Percentiles rank a stretch among this genome's conserved stretches.
Evolutionary conservation across 2,888 invertebrate species (phyloP).

Genomic region (Platerodrilus igneus): DNA sequence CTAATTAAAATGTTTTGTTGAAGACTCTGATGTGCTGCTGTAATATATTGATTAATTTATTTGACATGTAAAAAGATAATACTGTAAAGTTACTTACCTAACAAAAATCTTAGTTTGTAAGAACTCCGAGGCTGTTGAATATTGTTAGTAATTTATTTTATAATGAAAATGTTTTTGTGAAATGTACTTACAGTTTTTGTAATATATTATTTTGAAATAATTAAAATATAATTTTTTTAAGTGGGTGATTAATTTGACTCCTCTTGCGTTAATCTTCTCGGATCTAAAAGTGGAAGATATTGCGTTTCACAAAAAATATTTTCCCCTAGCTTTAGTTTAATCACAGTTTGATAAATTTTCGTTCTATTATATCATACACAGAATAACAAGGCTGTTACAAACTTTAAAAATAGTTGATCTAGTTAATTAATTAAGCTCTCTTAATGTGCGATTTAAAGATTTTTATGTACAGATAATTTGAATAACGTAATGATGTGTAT

Average conservation of each 20-base stretch:
- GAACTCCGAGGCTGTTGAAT: constrained; percentile 46
- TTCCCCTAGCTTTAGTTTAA: constrained; percentile 14
- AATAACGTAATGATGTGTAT: constrained; percentile 13
- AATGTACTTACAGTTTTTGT: constrained; percentile 41
- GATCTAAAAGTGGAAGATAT: too few relatives aligned
- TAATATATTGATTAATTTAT: constrained; percentile 37
- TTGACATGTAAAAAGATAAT: constrained; percentile 38
- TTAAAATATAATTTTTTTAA: constrained; percentile 1
- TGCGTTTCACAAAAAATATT: constrained; percentile 22
- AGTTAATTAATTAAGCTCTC: constrained; percentile 34
- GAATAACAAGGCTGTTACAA: constrained; percentile 41
- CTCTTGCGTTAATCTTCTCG: too few relatives aligned
- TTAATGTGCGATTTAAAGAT: constrained; percentile 28
- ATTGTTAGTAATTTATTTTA: constrained; percentile 46
- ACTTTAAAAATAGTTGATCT: constrained; percentile 33
- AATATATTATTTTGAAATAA: background rate
- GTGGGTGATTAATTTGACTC: too few relatives aligned
- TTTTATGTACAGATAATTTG: constrained; percentile 14
- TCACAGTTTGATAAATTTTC: constrained; percentile 7
- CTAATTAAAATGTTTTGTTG: constrained; percentile 8
- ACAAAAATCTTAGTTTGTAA: constrained; percentile 40
- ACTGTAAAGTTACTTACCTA: constrained; percentile 39
- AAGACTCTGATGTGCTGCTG: constrained; percentile 16
- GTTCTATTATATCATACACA: constrained; percentile 13
- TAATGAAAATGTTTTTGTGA: constrained; percentile 40